Evolutionary conservation across 1,140 invertebrate genomes (phyloP).

Genomic region (Zophobas morio): DNA sequence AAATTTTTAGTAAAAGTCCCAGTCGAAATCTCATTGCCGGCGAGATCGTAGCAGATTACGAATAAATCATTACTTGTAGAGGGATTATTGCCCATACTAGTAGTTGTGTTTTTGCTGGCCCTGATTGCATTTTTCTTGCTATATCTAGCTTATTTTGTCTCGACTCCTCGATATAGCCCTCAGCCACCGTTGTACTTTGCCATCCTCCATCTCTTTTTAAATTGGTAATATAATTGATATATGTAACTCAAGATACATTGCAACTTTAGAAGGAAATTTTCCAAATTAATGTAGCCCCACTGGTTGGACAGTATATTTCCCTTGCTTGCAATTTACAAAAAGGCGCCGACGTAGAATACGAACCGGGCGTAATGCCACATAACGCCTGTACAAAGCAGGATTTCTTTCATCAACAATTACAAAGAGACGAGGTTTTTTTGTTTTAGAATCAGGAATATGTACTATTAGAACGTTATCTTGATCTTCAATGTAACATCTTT

Average conservation of each 20-base stretch:
- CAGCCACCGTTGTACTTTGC: neutral
- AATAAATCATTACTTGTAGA: too few species aligned
- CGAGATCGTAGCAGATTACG: neutral
- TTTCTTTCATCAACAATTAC: neutral
- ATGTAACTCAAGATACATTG: neutral
- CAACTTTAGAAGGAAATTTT: neutral
- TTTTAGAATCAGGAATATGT: too few species aligned
- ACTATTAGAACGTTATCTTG: neutral
- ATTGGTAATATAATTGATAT: neutral
- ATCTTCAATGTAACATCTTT: neutral
- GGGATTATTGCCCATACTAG: too few species aligned
- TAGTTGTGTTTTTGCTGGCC: neutral
- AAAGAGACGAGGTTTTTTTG: neutral
- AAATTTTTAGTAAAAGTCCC: neutral
- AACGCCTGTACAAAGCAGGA: neutral
- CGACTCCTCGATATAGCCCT: neutral
- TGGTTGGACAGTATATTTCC: too few species aligned
- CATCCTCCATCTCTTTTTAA: neutral
- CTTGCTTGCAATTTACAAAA: neutral
- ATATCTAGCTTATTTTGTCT: neutral
- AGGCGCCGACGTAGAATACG: neutral
- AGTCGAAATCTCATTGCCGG: constrained; percentile 10
- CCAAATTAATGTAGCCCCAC: neutral
- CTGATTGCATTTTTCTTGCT: neutral
- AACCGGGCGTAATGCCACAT: neutral